These are phyloP conservation scores for Amphiura filiformis DNA, from an alignment of 35 echinoderm and acorn worm species.

Conservation along the genomic window DNA sequence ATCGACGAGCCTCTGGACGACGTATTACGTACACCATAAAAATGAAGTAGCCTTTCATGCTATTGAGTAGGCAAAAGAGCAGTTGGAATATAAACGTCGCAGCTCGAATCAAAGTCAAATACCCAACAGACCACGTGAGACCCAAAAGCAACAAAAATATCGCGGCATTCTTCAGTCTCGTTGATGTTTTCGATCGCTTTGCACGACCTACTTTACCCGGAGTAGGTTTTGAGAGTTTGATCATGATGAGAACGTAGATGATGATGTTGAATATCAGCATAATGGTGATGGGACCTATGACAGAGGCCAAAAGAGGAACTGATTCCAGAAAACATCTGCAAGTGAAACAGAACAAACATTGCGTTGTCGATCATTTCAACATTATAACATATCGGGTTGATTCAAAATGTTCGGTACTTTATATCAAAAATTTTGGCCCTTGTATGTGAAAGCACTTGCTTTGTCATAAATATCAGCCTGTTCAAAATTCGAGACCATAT, in stretches of 20 bases:
- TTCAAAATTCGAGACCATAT: too few species aligned
- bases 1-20: constrained; percentile 31
- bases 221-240: constrained; percentile 17
- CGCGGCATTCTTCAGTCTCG: constrained; percentile 44
- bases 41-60: constrained; percentile 59
- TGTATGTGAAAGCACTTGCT: too few species aligned
- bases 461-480: too few species aligned
- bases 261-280: constrained; percentile 50
- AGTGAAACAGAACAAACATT: too few species aligned
- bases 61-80: constrained; percentile 54
- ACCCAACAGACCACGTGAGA: constrained; percentile 48
- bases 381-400: too few species aligned
- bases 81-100: constrained; percentile 35
- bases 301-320: constrained; percentile 12
- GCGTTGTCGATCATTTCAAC: too few species aligned
- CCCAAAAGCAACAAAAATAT: constrained; percentile 43
- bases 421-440: too few species aligned
- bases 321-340: too few species aligned
- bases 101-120: constrained; percentile 27
- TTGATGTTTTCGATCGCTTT: neutral
- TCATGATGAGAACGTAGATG: constrained; percentile 34
- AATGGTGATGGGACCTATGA: constrained; percentile 39
- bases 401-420: too few species aligned
- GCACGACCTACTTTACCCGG: neutral
- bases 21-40: constrained; percentile 52